Conservation (phyloP, 2,797 vertebrate genomes). For the Chaetophractus vellerosus region DNA sequence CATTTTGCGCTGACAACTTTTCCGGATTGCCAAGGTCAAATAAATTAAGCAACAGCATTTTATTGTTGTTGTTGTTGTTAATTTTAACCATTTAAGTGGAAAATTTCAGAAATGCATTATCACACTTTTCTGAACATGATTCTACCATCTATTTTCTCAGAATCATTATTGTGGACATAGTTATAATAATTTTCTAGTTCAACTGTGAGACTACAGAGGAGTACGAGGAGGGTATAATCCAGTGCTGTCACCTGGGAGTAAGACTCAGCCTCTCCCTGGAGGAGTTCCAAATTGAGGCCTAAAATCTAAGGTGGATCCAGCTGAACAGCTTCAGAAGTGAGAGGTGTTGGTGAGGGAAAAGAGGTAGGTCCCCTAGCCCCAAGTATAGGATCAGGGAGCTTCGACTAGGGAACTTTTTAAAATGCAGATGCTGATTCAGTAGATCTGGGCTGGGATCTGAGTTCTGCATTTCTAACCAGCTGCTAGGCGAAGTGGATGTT, state of each 20-base stretch:
- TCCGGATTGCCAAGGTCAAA: slow-evolving; percentile 77
- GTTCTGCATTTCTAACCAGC: slow-evolving; percentile 31
- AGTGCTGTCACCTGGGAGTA: background rate
- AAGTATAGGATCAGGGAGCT: background rate
- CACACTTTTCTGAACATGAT: slow-evolving; percentile 28
- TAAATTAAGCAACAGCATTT: slow-evolving; percentile 79
- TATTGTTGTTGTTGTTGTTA: slow-evolving; percentile 74
- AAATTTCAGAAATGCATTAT: slow-evolving; percentile 46
- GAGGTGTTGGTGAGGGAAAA: background rate
- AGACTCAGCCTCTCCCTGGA: background rate
- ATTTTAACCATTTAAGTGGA: slow-evolving; percentile 60
- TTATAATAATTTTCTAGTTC: slow-evolving; percentile 10
- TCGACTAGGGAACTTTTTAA: background rate
- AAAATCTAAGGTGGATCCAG: background rate
- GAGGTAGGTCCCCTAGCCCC: background rate
- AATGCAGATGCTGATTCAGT: background rate
- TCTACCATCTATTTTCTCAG: slow-evolving; percentile 9
- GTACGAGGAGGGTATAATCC: too few species aligned
- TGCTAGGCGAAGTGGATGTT: background rate
- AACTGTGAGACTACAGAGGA: background rate
- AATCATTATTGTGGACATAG: background rate
- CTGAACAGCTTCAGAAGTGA: background rate
- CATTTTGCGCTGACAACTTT: slow-evolving; percentile 79
- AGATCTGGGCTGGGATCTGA: background rate
- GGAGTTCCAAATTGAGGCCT: background rate